A percentile compares a stretch with the other conserved stretches of the same genome.
Evolutionary conservation across 1,140 invertebrate species (phyloP).

Genomic region (Scaptomyza graminum): DNA sequence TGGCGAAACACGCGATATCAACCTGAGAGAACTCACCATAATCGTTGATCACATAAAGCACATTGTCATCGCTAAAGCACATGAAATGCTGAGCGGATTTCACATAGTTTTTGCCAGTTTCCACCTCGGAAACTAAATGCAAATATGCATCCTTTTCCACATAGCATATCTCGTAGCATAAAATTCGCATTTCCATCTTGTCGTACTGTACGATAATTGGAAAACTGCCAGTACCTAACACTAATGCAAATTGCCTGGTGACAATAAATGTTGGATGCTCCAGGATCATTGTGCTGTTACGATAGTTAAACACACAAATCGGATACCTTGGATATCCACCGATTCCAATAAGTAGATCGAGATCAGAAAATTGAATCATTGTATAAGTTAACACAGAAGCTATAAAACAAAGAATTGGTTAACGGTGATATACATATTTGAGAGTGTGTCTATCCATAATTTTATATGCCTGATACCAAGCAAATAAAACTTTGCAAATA

Average conservation of each 20-base stretch:
- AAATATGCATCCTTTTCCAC: slow-evolving; percentile 53
- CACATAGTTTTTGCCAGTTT: slow-evolving; percentile 37
- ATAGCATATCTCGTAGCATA: slow-evolving; percentile 64
- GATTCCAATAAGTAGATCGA: slow-evolving; percentile 56
- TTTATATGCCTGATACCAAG: too few relatives aligned
- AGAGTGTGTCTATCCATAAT: too few relatives aligned
- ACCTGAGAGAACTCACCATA: slow-evolving; percentile 49
- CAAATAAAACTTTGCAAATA: too few relatives aligned
- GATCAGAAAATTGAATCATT: slow-evolving; percentile 58
- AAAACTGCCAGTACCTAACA: slow-evolving; percentile 12
- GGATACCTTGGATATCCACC: slow-evolving; percentile 55
- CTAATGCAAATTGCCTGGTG: neutral
- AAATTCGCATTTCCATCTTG: slow-evolving; percentile 46
- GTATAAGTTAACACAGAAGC: slow-evolving; percentile 29
- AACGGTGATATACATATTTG: too few relatives aligned
- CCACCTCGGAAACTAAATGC: slow-evolving; percentile 50
- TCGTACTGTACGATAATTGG: slow-evolving; percentile 65
- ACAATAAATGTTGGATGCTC: slow-evolving; percentile 31
- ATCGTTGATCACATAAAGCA: slow-evolving; percentile 63
- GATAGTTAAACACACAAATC: slow-evolving; percentile 64
- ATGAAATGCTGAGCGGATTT: slow-evolving; percentile 37
- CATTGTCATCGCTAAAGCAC: slow-evolving; percentile 56
- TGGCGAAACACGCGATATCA: slow-evolving; percentile 49
- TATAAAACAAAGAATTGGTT: too few relatives aligned
- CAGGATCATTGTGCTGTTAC: slow-evolving; percentile 42